Base-by-base conservation (phyloP, 2,888 invertebrate genomes). In the Pseudoips prasinana region DNA sequence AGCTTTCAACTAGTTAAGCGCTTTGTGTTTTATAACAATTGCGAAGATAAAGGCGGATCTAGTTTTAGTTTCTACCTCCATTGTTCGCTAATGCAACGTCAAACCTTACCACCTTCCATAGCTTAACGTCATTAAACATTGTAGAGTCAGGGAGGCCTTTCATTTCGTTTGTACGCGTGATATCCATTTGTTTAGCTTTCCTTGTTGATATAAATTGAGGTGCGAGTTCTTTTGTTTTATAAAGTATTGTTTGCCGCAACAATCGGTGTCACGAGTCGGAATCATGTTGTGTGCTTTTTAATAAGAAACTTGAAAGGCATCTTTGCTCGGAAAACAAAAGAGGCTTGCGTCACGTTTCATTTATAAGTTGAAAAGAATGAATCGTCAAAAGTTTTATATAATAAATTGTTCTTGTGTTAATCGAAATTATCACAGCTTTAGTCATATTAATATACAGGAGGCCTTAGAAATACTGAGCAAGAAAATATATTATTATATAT, bases 11-110 rank as follows among this genome's bases (percentile, higher is more conserved):
- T 67, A 64, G 64, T 69, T 69, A 65, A 57, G 43, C 63, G 60
- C 70, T 70, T 73, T 76, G 73, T 78, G 72, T 77, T 70, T 77
- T 73, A 54, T 64, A 79, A 79, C 78, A 78, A 79, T 76, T 61
- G 69, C 46, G 58, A 74, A 74, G 79, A 80, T 79, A 79, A 74
- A 76, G 74, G 71, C 53, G 57, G 64, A 62, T 69, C 60, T 64
- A 71, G 73, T 72, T 71, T 73, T 71, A 75, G 79, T 79, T 80
- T 66, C 59, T 65, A 54, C 60, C 50, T 55, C 77, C 49, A 74
- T 82, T 83, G 83, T 83, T 76, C 65, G 51, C 67, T 83, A 83
- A 83, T 80, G 80, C 75, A 77, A 65, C 73, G 69, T 67, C 72
- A 72, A 71, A 73, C 67, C 67, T 73, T 56, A 65, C 68, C 64